These are phyloP conservation scores for Bubalus kerabau DNA, from an alignment of 2,113 vertebrate genomes.

Conservation along the genomic window DNA sequence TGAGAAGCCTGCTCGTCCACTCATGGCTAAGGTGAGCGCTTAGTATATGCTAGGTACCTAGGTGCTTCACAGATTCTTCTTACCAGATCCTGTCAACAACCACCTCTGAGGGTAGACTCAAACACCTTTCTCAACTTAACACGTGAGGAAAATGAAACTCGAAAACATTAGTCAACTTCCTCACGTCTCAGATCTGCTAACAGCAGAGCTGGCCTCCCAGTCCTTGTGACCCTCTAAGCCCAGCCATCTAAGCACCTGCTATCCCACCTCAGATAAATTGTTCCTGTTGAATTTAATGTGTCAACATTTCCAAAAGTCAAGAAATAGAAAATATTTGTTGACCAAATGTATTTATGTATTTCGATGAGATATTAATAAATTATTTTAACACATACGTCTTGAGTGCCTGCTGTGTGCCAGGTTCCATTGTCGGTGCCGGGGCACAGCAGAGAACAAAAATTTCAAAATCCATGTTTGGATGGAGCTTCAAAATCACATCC, in stretches of 20 bases:
- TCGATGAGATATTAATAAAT: background rate
- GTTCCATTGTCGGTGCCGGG: background rate
- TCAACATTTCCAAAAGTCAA: background rate
- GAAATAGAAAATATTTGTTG: background rate
- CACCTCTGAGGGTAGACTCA: background rate
- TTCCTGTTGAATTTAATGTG: background rate
- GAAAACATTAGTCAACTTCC: background rate
- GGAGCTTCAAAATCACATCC: background rate
- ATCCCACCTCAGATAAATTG: background rate
- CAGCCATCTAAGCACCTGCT: background rate
- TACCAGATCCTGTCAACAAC: background rate
- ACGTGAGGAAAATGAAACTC: background rate
- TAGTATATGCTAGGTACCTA: background rate
- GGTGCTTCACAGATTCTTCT: background rate
- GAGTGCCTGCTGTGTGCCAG: background rate
- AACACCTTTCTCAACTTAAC: background rate
- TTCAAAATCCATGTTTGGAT: background rate
- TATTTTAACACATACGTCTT: background rate
- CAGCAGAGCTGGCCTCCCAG: background rate
- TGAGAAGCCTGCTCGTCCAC: background rate
- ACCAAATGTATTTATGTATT: background rate
- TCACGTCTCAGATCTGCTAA: background rate
- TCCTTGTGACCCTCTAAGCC: background rate
- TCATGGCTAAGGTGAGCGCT: background rate
- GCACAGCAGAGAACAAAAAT: background rate